A percentile compares a stretch with the other conserved stretches of the same genome.
Conservation (phyloP, 92 coral and sea anemone species). For the Phenganax subtilis region DNA sequence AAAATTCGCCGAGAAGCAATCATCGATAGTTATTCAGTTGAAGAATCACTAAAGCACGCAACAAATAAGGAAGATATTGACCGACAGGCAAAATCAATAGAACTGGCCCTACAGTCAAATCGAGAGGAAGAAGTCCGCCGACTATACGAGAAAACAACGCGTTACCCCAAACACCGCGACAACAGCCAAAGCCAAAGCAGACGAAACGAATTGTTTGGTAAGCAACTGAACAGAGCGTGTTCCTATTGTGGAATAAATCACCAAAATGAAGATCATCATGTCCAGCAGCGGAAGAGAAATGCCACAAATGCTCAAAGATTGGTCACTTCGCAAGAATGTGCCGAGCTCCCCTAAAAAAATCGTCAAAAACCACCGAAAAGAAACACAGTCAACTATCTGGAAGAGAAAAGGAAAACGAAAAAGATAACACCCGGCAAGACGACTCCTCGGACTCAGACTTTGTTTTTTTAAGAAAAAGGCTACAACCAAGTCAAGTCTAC, state of each 20-base stretch:
- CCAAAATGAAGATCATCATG: no score
- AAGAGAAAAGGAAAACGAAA: no score
- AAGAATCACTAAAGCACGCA: conserved; percentile 26
- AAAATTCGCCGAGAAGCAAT: conserved; percentile 44
- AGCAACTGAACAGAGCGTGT: no score
- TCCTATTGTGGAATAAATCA: no score
- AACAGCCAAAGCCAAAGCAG: neutral
- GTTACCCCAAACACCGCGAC: conserved; percentile 1
- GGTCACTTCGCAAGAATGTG: conserved; percentile 40
- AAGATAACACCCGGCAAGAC: neutral
- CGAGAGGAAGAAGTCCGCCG: conserved; percentile 9
- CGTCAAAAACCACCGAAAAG: neutral
- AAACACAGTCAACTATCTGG: neutral
- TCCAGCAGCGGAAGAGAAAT: neutral
- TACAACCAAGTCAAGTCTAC: conserved; percentile 8
- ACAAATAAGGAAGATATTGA: conserved; percentile 33
- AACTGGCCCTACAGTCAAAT: neutral
- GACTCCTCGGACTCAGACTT: conserved; percentile 23
- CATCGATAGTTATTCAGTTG: conserved; percentile 28
- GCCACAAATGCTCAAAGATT: conserved; percentile 6
- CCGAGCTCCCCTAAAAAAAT: conserved; percentile 20
- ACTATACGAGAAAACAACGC: neutral
- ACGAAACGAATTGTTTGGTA: no score
- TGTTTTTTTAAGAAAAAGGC: neutral
- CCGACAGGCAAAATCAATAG: conserved; percentile 23